These are phyloP conservation scores for Hydriomena furcata DNA, from an alignment of 2,888 invertebrate genomes.

Conservation along the genomic window DNA sequence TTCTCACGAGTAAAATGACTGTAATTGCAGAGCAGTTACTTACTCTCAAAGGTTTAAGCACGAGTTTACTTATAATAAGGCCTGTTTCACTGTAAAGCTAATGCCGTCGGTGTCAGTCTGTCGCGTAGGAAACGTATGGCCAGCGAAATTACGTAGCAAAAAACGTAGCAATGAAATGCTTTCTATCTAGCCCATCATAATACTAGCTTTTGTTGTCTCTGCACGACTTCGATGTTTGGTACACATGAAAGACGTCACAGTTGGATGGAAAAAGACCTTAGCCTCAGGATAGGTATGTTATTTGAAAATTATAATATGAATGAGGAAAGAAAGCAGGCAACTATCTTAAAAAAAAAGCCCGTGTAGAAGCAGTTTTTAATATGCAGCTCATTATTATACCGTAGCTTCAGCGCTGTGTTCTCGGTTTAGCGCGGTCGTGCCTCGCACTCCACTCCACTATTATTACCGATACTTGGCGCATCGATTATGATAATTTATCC, in stretches of 20 bases:
- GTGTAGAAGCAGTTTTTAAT: not conserved
- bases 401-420: constrained; percentile 6
- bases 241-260: too few relatives aligned
- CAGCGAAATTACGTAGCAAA: too few relatives aligned
- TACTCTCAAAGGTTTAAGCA: not conserved
- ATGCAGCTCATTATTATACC: not conserved
- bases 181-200: too few relatives aligned
- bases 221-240: too few relatives aligned
- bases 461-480: constrained; percentile 18
- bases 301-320: not conserved
- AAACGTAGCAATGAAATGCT: too few relatives aligned
- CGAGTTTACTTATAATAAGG: not conserved
- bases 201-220: too few relatives aligned
- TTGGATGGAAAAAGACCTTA: too few relatives aligned
- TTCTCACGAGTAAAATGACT: not conserved
- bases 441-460: constrained; percentile 3
- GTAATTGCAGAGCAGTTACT: not conserved
- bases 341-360: too few relatives aligned
- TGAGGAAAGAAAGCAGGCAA: too few relatives aligned
- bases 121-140: too few relatives aligned
- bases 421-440: constrained; percentile 15
- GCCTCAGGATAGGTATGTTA: too few relatives aligned
- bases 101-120: too few relatives aligned
- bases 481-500: constrained; percentile 19
- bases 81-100: not conserved